Base-by-base conservation (phyloP, 2,888 invertebrate genomes). In the Chrysomela aeneicollis region DNA sequence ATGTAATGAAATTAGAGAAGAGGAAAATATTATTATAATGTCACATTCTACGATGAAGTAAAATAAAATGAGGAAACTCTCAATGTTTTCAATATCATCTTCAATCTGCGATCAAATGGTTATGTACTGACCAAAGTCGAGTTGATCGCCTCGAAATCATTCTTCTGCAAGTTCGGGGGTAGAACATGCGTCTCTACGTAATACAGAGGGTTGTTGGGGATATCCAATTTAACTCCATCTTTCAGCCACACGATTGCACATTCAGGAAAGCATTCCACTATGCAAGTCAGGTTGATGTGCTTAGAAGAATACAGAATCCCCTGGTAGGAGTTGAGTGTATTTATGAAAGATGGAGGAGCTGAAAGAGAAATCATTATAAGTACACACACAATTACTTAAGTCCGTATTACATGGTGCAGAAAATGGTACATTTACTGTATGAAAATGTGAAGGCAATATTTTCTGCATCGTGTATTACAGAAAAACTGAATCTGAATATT, bases 331-430 rank as follows among this genome's bases (percentile, higher is more conserved):
- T 89, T 89, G 77, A 95, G 87, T 18, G 92, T 90, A 75, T 91
- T 90, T 74, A 95, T 94, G 83, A 96, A 95, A 67, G 91, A 89
- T 3, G 96, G 96, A 10, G 94, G 92, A 52, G 94, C 96, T 92
- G 85, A 60, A 85, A 50, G n/a, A 65, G 19, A 51, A 19, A 49
- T 19, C 6, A 53, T 26, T 32, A 32, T 15, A 17, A 53, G 17
- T 53, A 15, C 26, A n/a, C n/a, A n/a, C n/a, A n/a, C n/a, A n/a
- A n/a, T n/a, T n/a, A n/a, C n/a, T n/a, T n/a, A n/a, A n/a, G n/a
- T n/a, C n/a, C n/a, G n/a, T n/a, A n/a, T n/a, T n/a, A n/a, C n/a
- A n/a, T n/a, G n/a, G n/a, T n/a, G n/a, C n/a, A n/a, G n/a, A n/a
- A n/a, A n/a, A n/a, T n/a, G n/a, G n/a, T n/a, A n/a, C n/a, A n/a